Evolutionary conservation across 2,888 invertebrate genomes (phyloP), one percentile per base, ranked within the genome.

Genomic region (Penaeus monodon): DNA sequence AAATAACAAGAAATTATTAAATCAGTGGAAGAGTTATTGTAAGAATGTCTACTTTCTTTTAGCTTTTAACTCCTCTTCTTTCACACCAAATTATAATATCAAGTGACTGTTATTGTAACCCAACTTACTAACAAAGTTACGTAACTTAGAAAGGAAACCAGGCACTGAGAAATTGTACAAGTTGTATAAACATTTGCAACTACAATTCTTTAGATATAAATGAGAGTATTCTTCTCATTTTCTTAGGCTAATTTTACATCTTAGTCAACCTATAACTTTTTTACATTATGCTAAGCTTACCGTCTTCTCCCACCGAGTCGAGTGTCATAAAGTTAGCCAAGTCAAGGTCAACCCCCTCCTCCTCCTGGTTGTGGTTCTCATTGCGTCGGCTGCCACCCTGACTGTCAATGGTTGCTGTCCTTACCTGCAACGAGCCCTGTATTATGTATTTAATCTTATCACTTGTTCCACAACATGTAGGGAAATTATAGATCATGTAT

Each of bases 271-370:
- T 8, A 14, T 22, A 76, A 20, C 22, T 33, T 29, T 20, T 2
- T 22, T 3, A 20, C 24, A 64, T 12, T 12, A 57, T 22, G 12
- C 38, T 27, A 44, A 8, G 20, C 85, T 86, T 96, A 92, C 96
- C 96, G 44, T 96, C 96, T 92, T 96, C 96, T 14, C 97, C 97
- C 63, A 97, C 96, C 6, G 97, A 96, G 92, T 97, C 97, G n/a
- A 97, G 94, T 0, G 97, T 96, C 94, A 96, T 96, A 92, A 96
- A 97, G 92, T 96, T 96, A 90, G 96, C 96, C 90, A 97, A 93
- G 93, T 96, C 96, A 8, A 96, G 94, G 92, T 95, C 95, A 92
- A 95, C 95, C 79, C 94, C 94, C 90, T 95, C 95, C 33, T 90
- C 91, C 64, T 90, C 91, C 27, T 89, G 83, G 22, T 73, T n/a